Percentiles rank a stretch among this genome's conserved stretches.
phyloP scores from a whole-genome alignment of 2,797 vertebrate genomes.

The Vireo griseus region DNA sequence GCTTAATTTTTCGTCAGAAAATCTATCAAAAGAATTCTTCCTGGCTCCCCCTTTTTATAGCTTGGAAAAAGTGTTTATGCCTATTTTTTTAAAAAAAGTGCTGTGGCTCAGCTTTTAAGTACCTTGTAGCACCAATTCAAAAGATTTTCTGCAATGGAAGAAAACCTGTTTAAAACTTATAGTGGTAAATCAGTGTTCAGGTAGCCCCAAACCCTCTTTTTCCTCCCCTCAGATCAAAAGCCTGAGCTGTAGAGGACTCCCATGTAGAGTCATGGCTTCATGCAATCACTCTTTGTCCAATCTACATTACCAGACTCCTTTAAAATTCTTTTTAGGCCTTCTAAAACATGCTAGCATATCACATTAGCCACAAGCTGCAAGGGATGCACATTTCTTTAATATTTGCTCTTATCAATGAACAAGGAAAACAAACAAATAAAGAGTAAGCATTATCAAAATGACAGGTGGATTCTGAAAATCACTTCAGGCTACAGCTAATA shows the following conservation, averaged over 20 bases:
- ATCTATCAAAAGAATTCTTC: too few species aligned
- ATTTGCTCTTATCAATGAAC: background rate
- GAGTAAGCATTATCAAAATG: constrained; percentile 1
- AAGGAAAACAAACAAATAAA: background rate
- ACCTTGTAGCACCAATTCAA: background rate
- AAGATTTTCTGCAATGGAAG: background rate
- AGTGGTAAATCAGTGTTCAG: background rate
- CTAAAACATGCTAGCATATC: background rate
- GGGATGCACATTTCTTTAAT: background rate
- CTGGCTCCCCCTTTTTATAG: too few species aligned
- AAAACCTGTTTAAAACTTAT: background rate
- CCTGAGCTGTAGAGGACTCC: background rate
- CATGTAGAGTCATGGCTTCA: background rate
- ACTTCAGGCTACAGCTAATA: constrained; percentile 31
- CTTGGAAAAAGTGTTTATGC: background rate
- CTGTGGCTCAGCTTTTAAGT: background rate
- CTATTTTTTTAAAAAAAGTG: background rate
- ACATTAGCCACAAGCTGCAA: background rate
- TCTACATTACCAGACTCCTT: background rate
- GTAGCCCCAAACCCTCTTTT: background rate
- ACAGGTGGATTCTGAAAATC: constrained; percentile 29
- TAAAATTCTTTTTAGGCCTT: background rate
- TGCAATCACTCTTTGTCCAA: background rate
- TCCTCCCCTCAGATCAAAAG: background rate
- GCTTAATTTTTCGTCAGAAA: too few species aligned